Evolutionary conservation across 1,140 invertebrate species (phyloP), one percentile per base, ranked within the genome.

Genomic region (Hyles euphorbiae): DNA sequence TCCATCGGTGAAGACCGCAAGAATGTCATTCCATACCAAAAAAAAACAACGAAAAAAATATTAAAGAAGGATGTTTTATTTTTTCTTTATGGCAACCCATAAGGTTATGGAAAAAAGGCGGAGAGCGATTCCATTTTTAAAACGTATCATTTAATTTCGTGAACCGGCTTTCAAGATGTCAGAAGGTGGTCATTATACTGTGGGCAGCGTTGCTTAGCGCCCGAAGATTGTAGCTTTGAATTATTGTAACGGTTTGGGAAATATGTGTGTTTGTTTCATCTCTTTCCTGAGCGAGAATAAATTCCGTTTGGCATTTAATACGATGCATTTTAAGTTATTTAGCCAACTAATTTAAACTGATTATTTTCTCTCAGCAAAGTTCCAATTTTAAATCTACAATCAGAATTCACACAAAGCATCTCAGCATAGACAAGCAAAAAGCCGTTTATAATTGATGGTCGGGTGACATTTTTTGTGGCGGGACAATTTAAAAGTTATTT

Each of bases 41-140:
- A 56, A 56, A 56, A 22, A 22, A 22, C 22, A 22, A 22, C 22
- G 44, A 46, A 77, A 86, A 87, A 86, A 88, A 87, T 84, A 87
- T 85, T 85, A 87, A 85, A 86, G 86, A 60, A 76, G 71, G 72
- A 78, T 83, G 70, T 67, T 80, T 78, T 40, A 40, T 86, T 83
- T 86, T 83, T 86, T 83, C 72, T 67, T 78, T 79, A 78, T 81
- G 80, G 72, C 81, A 76, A 81, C 74, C 78, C 77, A 74, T 83
- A 88, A 87, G 85, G 83, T 87, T 88, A 87, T 88, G 80, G 74
- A 82, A 88, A 87, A 85, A 86, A 86, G 83, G 86, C 86, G 86
- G 86, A 60, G 82, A 82, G 80, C 83, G 83, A 88, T 88, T 88
- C 83, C 86, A 88, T 88, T 88, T 88, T 88, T 83, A 82, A 87